Evolutionary conservation across 2,888 invertebrate species (phyloP), one percentile per base, ranked within the genome.

Genomic region (Drosophila quinaria): DNA sequence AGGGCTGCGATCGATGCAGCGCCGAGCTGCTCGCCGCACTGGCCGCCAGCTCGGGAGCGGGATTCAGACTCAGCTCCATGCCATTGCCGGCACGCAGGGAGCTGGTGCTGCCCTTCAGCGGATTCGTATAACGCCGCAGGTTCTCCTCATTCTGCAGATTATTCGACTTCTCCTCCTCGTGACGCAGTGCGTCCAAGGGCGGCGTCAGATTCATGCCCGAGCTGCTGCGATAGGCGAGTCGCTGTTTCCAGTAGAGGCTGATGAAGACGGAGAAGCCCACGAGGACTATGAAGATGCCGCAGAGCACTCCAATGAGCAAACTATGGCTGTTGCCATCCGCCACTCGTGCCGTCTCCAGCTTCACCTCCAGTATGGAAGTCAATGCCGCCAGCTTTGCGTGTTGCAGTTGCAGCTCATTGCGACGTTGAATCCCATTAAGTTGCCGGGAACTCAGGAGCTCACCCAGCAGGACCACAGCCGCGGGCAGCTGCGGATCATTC

Each of bases 81-180:
- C 92, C 92, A 49, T 87, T 91, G 64, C 94, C 93, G 46, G 94
- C 93, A 51, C 94, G 93, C 82, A 94, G 94, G 75, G 94, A 93
- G 11, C 92, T 94, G 70, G 91, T 93, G 73, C 92, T 94, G 54
- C 94, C 95, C 90, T 96, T 96, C 65, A 97, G 93, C 4, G 97
- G 96, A 93, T 97, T 97, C 49, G 96, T 95, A 92, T 96, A 97
- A 75, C 97, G 94, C 58, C 97, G 94, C 66, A 98, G 94, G 91
- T 97, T 97, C 92, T 98, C 97, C 91, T 97, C 97, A 92, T 97
- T 97, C 93, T 98, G 97, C 66, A 97, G 93, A 92, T 98, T 98
- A 92, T 98, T 98, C 3, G 97, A 96, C 92, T 97, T 97, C 90
- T 97, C 97, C 90, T 97, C 97, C 90, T 97, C 96, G 90, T 96